Conservation (phyloP, 2,797 vertebrate species). For the Cygnus olor region DNA sequence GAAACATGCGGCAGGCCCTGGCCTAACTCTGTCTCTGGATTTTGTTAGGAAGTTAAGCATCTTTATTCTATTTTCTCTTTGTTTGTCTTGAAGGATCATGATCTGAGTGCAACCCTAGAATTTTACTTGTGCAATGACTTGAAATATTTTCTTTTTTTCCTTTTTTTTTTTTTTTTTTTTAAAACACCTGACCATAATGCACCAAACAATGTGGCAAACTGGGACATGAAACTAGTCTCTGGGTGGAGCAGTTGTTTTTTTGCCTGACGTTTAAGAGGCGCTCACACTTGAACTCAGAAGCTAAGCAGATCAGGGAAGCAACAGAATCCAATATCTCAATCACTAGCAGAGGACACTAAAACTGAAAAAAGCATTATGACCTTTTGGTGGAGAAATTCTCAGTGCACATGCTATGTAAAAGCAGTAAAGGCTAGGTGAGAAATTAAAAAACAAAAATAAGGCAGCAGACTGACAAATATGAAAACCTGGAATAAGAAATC, state of each 20-base stretch:
- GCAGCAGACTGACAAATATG: not conserved
- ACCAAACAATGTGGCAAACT: not conserved
- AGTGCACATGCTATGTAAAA: not conserved
- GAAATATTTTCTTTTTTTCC: not conserved
- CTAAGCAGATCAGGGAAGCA: not conserved
- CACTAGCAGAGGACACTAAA: not conserved
- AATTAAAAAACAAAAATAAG: not conserved
- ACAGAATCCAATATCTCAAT: fast-evolving
- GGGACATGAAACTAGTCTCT: not conserved
- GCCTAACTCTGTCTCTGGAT: not conserved
- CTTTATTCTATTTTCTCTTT: not conserved
- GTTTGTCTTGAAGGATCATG: not conserved
- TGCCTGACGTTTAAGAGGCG: not conserved
- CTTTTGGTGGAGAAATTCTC: not conserved
- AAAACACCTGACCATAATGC: not conserved
- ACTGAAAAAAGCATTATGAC: not conserved
- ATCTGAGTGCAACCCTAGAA: not conserved
- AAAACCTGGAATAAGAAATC: not conserved
- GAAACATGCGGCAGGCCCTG: not conserved
- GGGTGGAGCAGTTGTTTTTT: not conserved
- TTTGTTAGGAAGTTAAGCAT: not conserved
- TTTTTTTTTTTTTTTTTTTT: no score
- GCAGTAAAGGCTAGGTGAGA: not conserved
- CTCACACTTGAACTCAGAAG: not conserved
- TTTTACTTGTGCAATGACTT: not conserved